Evolutionary conservation across 2,113 vertebrate species (phyloP).

Genomic region (Bubo blakistoni): DNA sequence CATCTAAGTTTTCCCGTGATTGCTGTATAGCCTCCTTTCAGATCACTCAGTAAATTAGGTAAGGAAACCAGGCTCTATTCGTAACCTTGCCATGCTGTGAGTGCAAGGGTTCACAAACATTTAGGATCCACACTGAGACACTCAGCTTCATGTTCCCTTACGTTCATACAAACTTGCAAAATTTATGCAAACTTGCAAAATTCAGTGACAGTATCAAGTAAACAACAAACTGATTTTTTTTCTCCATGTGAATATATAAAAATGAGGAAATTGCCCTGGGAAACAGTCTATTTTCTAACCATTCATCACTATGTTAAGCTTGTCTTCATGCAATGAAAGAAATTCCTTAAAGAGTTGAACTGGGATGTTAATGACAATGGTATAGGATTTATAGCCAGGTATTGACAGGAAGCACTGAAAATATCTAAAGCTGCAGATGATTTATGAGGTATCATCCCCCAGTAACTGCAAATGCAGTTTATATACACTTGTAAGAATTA

Average conservation of each 20-base stretch:
- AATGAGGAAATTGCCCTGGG: background rate
- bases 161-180: background rate
- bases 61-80: background rate
- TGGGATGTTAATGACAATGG: background rate
- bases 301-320: background rate
- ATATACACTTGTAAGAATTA: slow-evolving; percentile 39
- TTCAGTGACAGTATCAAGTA: background rate
- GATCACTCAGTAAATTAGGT: background rate
- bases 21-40: background rate
- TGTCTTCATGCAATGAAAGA: background rate
- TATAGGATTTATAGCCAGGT: slow-evolving; percentile 9
- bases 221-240: background rate
- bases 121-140: background rate
- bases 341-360: background rate
- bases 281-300: background rate
- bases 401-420: background rate
- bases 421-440: slow-evolving; percentile 4
- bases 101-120: background rate
- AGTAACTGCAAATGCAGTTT: slow-evolving; percentile 32
- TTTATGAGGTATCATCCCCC: background rate
- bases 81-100: background rate
- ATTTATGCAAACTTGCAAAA: background rate
- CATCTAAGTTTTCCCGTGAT: background rate
- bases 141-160: background rate
- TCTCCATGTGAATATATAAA: background rate